Conservation (phyloP, 2,797 vertebrate species). For the Xiphorhynchus erythropygius region DNA sequence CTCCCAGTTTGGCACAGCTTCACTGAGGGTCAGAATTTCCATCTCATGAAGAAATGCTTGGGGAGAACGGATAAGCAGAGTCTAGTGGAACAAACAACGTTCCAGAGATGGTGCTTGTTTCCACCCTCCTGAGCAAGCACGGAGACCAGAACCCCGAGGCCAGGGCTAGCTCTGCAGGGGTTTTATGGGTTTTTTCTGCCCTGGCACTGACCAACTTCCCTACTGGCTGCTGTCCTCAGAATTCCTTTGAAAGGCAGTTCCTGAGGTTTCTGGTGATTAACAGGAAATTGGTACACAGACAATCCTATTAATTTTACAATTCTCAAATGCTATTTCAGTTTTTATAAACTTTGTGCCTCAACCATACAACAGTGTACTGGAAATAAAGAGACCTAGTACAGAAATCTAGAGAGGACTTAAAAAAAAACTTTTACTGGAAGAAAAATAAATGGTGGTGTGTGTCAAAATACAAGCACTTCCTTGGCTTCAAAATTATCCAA, state of each 20-base stretch:
- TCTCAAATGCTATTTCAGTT: slow-evolving; percentile 11
- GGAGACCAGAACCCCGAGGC: not conserved
- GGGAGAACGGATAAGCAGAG: slow-evolving; percentile 45
- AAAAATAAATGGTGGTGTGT: not conserved
- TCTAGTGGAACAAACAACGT: slow-evolving; percentile 37
- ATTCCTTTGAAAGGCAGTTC: slow-evolving; percentile 38
- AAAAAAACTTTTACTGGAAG: not conserved
- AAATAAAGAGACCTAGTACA: not conserved
- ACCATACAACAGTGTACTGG: not conserved
- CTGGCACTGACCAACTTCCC: slow-evolving; percentile 39
- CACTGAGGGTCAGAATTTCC: slow-evolving; percentile 57
- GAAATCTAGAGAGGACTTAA: not conserved
- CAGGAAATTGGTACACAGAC: slow-evolving; percentile 27
- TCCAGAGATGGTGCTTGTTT: slow-evolving; percentile 34
- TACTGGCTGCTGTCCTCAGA: slow-evolving; percentile 48
- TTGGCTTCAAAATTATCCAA: not conserved
- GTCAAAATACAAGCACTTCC: not conserved
- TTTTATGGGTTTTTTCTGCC: not conserved
- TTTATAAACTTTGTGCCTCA: slow-evolving; percentile 5
- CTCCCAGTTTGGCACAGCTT: slow-evolving; percentile 28
- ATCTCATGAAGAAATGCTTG: slow-evolving; percentile 43
- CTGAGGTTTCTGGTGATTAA: slow-evolving; percentile 35
- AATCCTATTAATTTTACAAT: not conserved
- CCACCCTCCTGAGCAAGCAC: slow-evolving; percentile 26
- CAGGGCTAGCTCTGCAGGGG: not conserved